A percentile compares a stretch with the other conserved stretches of the same genome.
Conservation (phyloP, 2,888 invertebrate species). For the Limulus polyphemus region DNA sequence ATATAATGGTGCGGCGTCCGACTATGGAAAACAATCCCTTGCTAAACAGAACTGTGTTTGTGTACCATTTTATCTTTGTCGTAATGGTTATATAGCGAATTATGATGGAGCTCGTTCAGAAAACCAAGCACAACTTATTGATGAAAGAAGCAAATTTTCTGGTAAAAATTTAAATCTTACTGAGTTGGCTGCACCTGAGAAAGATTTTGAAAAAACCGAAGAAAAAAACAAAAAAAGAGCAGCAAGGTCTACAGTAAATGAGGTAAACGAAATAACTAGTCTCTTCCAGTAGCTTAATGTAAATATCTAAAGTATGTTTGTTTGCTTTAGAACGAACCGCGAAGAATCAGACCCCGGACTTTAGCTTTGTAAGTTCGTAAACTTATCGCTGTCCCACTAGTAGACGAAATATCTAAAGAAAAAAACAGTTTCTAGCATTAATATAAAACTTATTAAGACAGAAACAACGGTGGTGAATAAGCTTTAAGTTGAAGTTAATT, state of each 20-base stretch:
- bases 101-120: constrained; percentile 10
- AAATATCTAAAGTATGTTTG: not conserved
- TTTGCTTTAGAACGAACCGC: no score
- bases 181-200: not conserved
- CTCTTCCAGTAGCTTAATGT: not conserved
- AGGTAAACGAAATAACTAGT: not conserved
- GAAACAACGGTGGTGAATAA: no score
- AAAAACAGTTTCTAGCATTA: no score
- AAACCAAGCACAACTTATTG: constrained; percentile 4
- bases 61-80: constrained; percentile 28
- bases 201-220: not conserved
- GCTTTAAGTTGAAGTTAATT: no score
- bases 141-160: constrained; percentile 12
- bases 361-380: no score
- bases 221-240: not conserved
- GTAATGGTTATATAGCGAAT: constrained; percentile 23
- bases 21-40: not conserved
- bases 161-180: not conserved
- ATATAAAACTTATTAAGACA: no score
- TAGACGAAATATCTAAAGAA: no score
- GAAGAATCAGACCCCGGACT: no score
- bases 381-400: no score
- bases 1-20: not conserved
- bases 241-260: not conserved
- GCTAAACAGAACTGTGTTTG: constrained; percentile 23